Conservation (phyloP, 2,113 vertebrate genomes). For the Notothenia rossii region DNA sequence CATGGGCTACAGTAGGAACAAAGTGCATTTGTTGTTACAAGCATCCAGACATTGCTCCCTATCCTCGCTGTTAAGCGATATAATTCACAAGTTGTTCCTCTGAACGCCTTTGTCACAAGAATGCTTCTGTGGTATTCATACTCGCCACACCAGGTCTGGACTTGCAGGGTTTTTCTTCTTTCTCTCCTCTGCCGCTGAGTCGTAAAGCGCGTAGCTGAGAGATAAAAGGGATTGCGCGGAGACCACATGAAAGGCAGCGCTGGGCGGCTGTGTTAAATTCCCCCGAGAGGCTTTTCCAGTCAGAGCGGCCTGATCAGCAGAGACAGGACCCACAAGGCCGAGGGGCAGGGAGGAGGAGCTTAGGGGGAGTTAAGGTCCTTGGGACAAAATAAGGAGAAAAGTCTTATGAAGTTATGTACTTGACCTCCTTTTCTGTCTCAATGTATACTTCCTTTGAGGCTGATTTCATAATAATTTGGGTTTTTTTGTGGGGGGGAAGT, state of each 20-base stretch:
- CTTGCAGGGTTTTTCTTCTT: slow-evolving; percentile 64
- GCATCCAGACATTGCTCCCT: slow-evolving; percentile 25
- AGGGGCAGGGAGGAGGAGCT: slow-evolving; percentile 74
- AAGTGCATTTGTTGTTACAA: slow-evolving; percentile 10
- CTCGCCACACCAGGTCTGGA: slow-evolving; percentile 74
- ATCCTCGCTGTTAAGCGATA: slow-evolving; percentile 44
- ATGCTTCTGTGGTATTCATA: slow-evolving; percentile 78
- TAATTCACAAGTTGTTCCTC: slow-evolving; percentile 55
- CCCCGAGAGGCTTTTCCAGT: slow-evolving; percentile 81
- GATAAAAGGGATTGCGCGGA: slow-evolving; percentile 80
- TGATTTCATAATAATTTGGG: neutral
- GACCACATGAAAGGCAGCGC: slow-evolving; percentile 82
- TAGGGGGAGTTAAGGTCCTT: slow-evolving; percentile 56
- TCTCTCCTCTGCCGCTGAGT: slow-evolving; percentile 62
- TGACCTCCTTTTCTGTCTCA: slow-evolving; percentile 42
- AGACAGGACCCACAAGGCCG: slow-evolving; percentile 73
- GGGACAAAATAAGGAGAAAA: slow-evolving; percentile 56
- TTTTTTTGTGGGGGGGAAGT: slow-evolving; percentile 9
- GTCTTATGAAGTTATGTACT: slow-evolving; percentile 53
- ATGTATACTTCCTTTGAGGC: slow-evolving; percentile 4
- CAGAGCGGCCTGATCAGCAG: slow-evolving; percentile 69
- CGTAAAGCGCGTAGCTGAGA: slow-evolving; percentile 75
- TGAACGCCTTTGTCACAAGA: slow-evolving; percentile 73
- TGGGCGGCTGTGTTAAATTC: slow-evolving; percentile 79
- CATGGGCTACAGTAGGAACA: slow-evolving; percentile 18